phyloP scores from a whole-genome alignment of 2,797 vertebrate species.

The Chaetodon trifasciatus region DNA sequence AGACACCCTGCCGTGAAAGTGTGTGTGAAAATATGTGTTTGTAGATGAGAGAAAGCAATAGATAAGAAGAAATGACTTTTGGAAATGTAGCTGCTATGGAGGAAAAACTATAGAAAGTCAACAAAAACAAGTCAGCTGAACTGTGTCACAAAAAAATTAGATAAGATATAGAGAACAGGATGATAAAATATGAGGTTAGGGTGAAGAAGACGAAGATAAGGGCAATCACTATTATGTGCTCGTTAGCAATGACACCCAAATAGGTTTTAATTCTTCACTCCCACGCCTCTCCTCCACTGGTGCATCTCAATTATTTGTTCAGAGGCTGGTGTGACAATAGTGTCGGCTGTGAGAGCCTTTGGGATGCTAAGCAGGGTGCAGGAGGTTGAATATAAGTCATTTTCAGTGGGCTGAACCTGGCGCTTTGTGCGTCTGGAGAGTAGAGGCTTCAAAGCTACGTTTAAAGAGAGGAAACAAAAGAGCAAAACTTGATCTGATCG shows the following conservation, averaged over 20 bases:
- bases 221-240: slow-evolving; percentile 38
- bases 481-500: slow-evolving; percentile 89
- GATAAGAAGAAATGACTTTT: slow-evolving; percentile 27
- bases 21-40: slow-evolving; percentile 38
- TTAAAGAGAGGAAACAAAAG: slow-evolving; percentile 86
- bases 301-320: slow-evolving; percentile 96
- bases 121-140: neutral
- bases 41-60: slow-evolving; percentile 9
- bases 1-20: slow-evolving; percentile 61
- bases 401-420: slow-evolving; percentile 77
- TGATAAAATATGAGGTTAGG: neutral
- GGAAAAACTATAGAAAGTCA: neutral
- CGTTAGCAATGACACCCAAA: slow-evolving; percentile 58
- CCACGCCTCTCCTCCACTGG: slow-evolving; percentile 86
- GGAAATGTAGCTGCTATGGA: slow-evolving; percentile 1
- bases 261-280: slow-evolving; percentile 77
- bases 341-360: slow-evolving; percentile 86
- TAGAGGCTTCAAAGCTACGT: slow-evolving; percentile 95
- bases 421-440: slow-evolving; percentile 89
- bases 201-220: slow-evolving; percentile 26
- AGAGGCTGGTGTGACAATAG: slow-evolving; percentile 86
- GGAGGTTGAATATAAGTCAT: slow-evolving; percentile 86
- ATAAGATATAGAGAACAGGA: neutral
- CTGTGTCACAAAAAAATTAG: neutral
- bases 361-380: slow-evolving; percentile 93